phyloP scores from a whole-genome alignment of 2,888 invertebrate species.

The Lamproptera curius region DNA sequence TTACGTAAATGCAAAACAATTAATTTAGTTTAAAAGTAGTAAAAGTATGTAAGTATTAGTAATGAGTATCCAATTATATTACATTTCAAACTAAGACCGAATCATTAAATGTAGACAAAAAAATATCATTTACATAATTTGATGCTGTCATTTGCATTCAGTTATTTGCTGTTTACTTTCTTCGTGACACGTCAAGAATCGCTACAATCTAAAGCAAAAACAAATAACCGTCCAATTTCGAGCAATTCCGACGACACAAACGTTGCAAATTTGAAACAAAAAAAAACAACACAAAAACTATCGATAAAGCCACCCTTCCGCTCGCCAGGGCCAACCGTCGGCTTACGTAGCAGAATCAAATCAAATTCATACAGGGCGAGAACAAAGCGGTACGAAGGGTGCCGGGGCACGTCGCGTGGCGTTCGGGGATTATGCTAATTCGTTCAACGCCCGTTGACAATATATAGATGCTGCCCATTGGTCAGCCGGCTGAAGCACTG shows the following conservation, averaged over 20 bases:
- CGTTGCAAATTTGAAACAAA: conserved; percentile 2
- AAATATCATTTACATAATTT: too few relatives aligned
- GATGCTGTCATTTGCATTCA: too few relatives aligned
- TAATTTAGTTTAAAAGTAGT: too few relatives aligned
- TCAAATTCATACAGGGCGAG: conserved; percentile 25
- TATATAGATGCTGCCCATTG: conserved; percentile 2
- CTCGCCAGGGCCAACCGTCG: conserved; percentile 31
- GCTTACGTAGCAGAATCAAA: conserved; percentile 28
- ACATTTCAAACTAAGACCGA: too few relatives aligned
- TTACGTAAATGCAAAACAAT: too few relatives aligned
- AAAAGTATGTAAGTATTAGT: too few relatives aligned
- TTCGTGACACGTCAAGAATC: too few relatives aligned
- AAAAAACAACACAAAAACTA: conserved; percentile 13
- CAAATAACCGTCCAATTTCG: background rate
- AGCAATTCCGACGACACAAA: background rate
- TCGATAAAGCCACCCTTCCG: conserved; percentile 25
- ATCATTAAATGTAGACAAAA: too few relatives aligned
- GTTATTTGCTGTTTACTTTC: too few relatives aligned
- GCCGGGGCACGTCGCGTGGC: conserved; percentile 34
- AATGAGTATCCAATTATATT: too few relatives aligned
- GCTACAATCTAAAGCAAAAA: background rate
- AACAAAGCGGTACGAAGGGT: conserved; percentile 26
- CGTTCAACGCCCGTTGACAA: conserved; percentile 32
- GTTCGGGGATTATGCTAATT: conserved; percentile 47
- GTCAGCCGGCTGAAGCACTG: too few relatives aligned